Base-by-base conservation (phyloP, 2,113 vertebrate genomes). In the Dromaius novaehollandiae region DNA sequence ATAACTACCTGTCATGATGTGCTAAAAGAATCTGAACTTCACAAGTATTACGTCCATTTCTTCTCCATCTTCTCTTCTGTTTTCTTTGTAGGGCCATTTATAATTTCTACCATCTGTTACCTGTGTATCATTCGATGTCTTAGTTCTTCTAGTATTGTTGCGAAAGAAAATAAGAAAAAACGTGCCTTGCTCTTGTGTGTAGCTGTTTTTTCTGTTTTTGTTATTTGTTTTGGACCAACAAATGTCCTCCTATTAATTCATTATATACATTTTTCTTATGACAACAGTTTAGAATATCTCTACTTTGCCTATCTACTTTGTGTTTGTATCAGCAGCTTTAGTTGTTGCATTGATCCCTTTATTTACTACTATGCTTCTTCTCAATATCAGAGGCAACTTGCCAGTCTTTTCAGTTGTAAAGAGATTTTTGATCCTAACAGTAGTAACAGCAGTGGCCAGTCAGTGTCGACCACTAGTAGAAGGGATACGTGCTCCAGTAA, bases 361-460 rank as follows among this genome's bases (percentile, higher is more conserved):
- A 97, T 99, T 90, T 99, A 99, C 94, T 99, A 99, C 94, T 99
- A 99, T 3, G 99, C 98, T n/a, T 99, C 99, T 55, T 99, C 99
- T 8, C 98, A 99, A 95, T 99, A 99, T 97, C 98, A 99, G 98
- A 99, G 97, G 68, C 98, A 99, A 95, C 97, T 99, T 91, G 96
- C 95, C 34, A 96, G 83, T 14, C 75, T 98, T 61, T 90, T 99
- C 30, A 97, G 84, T 36, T 98, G 97, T 89, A 98, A 92, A 71
- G 89, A 97, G 11, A 94, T 91, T 19, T 76, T 97, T 2, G 98
- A 98, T 66, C 81, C 97, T 89, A 91, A 91, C 65, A 98, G 93
- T 38, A 99, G 84, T 22, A 98, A 95, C 53, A 98, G 96, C 82
- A 98, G 97, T 9, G 97, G 97, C 42, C 98, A 98, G 26, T 20